Evolutionary conservation across 2,797 vertebrate genomes (phyloP).

Genomic region (Malacoraja senta): DNA sequence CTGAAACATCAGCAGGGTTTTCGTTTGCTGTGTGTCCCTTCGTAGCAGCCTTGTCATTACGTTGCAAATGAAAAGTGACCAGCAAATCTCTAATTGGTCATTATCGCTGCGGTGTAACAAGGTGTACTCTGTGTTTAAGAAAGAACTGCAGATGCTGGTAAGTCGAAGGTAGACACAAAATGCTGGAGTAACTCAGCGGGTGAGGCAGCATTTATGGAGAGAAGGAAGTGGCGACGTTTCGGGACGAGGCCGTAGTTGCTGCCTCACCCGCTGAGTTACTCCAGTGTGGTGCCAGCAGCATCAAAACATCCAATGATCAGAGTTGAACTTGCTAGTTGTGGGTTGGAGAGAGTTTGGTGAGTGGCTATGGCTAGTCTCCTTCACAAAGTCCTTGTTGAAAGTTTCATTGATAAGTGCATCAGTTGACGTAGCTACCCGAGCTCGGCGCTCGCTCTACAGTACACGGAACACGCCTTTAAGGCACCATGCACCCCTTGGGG

Average conservation of each 20-base stretch:
- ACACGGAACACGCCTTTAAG: conserved; percentile 61
- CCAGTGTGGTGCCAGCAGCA: conserved; percentile 42
- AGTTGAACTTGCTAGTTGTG: conserved; percentile 44
- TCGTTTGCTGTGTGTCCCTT: conserved; percentile 48
- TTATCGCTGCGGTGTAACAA: conserved; percentile 2
- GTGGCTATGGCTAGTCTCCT: conserved; percentile 45
- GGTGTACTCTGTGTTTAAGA: conserved; percentile 12
- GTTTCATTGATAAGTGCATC: conserved; percentile 66
- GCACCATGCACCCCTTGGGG: conserved; percentile 65
- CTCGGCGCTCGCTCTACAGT: conserved; percentile 51
- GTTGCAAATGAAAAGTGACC: conserved; percentile 51
- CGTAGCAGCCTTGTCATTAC: conserved; percentile 58
- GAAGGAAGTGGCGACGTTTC: too few relatives aligned
- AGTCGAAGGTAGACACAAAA: too few relatives aligned
- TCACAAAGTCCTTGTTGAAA: conserved; percentile 47
- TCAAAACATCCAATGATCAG: conserved; percentile 37
- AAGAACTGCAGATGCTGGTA: too few relatives aligned
- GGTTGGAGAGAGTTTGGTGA: conserved; percentile 44
- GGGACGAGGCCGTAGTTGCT: too few relatives aligned
- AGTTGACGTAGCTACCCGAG: conserved; percentile 54
- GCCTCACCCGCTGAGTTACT: neutral
- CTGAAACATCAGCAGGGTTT: conserved; percentile 49
- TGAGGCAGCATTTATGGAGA: too few relatives aligned
- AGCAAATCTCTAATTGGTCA: conserved; percentile 41
- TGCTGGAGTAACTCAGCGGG: too few relatives aligned